Percentiles rank a stretch among this genome's conserved stretches.
Evolutionary conservation across 2,797 vertebrate genomes (phyloP).

Genomic region (Zonotrichia albicollis): DNA sequence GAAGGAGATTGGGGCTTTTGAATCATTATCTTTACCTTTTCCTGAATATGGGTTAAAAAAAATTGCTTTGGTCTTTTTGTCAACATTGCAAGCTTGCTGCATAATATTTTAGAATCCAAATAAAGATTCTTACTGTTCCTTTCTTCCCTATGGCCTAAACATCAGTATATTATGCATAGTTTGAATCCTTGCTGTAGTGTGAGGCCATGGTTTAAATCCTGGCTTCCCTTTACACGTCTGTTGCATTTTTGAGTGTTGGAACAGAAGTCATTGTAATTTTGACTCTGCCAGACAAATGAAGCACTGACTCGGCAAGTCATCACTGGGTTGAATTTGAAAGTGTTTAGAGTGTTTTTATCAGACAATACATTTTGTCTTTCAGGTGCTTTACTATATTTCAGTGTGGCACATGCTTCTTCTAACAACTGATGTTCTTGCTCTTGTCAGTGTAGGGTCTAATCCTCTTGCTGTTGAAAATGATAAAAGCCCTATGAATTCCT

Average conservation of each 20-base stretch:
- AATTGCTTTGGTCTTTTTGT: background rate
- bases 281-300: constrained; percentile 28
- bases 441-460: constrained; percentile 51
- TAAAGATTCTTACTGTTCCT: background rate
- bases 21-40: background rate
- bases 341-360: constrained; percentile 33
- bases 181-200: background rate
- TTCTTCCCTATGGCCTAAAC: background rate
- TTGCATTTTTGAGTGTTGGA: background rate
- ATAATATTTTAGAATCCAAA: background rate
- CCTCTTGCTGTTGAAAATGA: constrained; percentile 47
- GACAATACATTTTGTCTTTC: background rate
- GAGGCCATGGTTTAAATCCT: background rate
- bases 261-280: background rate
- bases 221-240: background rate
- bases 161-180: background rate
- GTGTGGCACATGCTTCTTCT: constrained; percentile 12
- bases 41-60: background rate
- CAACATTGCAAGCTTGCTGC: background rate
- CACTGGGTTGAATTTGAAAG: constrained; percentile 42
- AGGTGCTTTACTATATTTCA: constrained; percentile 26
- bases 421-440: constrained; percentile 49
- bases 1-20: background rate
- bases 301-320: background rate
- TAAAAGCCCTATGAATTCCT: constrained; percentile 60